Evolutionary conservation across 1,140 invertebrate species (phyloP), one percentile per base, ranked within the genome.

Genomic region (Drosophila hydei): DNA sequence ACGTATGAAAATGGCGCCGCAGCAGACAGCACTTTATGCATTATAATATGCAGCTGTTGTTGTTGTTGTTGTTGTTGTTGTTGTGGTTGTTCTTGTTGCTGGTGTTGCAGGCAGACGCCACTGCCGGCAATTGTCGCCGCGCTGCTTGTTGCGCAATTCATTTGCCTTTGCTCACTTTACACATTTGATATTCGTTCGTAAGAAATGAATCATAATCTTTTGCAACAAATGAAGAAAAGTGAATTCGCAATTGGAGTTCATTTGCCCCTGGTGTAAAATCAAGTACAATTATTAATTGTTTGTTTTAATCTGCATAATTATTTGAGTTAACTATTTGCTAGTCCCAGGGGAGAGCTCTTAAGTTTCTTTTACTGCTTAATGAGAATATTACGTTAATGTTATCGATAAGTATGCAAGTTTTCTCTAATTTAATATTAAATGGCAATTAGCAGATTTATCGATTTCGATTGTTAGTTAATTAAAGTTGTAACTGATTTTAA

Each of bases 31-130:
- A 72, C 65, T 58, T 74, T 36, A 59, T 69, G 65, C 65, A 70
- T 70, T 55, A 60, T 33, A 60, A 68, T 63, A 62, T 72, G 69
- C 76, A 76, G 69, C 74, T 64, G 76, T n/a, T 45, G 40, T 19
- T 36, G 52, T 42, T 62, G 50, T n/a, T 55, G 61, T 4, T 33
- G 33, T 36, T 54, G 21, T n/a, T n/a, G n/a, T n/a, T n/a, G n/a
- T n/a, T n/a, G n/a, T n/a, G n/a, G 52, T 42, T 62, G 50, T n/a
- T 55, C 56, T 4, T 33, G 33, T 11, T 63, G 42, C 16, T 30
- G 42, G n/a, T 58, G 40, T 59, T 47, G 56, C 63, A 59, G 47
- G 30, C 43, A 65, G 62, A 54, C 51, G 63, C 30, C 52, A 40
- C 18, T 18, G 30, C 9, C 30, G 3, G 18, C 27, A 64, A 56